Base-by-base conservation (phyloP, 2,797 vertebrate genomes). In the Bryconaethiops microstoma region DNA sequence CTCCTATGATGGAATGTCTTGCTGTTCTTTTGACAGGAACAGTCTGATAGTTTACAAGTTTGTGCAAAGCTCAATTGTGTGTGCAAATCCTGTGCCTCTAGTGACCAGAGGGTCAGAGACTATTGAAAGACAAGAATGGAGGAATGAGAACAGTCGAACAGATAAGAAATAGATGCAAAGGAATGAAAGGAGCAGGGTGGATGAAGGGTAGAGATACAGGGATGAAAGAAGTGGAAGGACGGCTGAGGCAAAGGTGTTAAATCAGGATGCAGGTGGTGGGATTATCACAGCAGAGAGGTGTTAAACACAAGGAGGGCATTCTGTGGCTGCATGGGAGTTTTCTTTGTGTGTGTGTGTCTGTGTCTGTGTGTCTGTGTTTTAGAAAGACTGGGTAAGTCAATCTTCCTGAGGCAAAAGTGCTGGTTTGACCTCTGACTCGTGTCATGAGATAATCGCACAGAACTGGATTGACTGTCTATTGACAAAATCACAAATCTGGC, bases 361-460 rank as follows among this genome's bases (percentile, higher is more conserved):
- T 59, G 7, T 50, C 1, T 40, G 7, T 63, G 17, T 77, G 23
- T 59, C 5, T 72, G 25, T 65, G 74, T 68, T 80, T 19, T 72
- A 75, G 70, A 76, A 52, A 42, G 64, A 74, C 74, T 74, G 62
- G 64, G 8, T 50, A 23, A 68, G 60, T 23, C 40, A 39, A 29
- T 10, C 68, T 65, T 48, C 13, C 75, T n/a, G 19, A 50, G 23
- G 59, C 48, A 35, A 75, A 57, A 57, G 59, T 82, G 72, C 23
- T 19, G 5, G 19, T 74, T 78, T 82, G 69, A 82, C 81, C 76
- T 69, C 55, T 74, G 81, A 72, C 70, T 42, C n/a, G 29, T 17
- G 50, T 60, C 10, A 40, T 77, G 29, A 78, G 62, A 82, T 74
- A 78, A 82, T 76, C 52, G 67, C 70, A 54, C 52, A 77, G 52